Evolutionary conservation across 2,113 vertebrate genomes (phyloP).

Genomic region (Indri indri): DNA sequence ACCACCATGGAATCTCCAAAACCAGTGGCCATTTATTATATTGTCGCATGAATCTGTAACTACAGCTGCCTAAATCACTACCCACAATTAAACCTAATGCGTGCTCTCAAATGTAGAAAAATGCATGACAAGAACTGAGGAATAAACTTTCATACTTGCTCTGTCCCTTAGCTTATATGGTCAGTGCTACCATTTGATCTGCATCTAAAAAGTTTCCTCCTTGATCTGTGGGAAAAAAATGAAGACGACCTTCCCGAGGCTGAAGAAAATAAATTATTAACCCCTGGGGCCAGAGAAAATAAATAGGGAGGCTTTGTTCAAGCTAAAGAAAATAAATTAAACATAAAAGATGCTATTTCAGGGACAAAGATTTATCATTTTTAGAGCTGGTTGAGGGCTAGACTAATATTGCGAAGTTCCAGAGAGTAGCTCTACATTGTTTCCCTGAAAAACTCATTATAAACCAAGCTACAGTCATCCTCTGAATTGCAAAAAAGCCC

Average conservation of each 20-base stretch:
- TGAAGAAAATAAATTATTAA: slow-evolving; percentile 83
- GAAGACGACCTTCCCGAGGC: slow-evolving; percentile 79
- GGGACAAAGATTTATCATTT: slow-evolving; percentile 83
- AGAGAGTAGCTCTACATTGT: slow-evolving; percentile 51
- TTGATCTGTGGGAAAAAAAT: slow-evolving; percentile 81
- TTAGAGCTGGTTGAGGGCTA: slow-evolving; percentile 60
- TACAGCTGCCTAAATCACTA: not conserved
- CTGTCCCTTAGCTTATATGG: not conserved
- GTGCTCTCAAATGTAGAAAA: not conserved
- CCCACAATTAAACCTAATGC: slow-evolving; percentile 3
- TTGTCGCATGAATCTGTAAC: not conserved
- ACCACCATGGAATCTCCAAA: not conserved
- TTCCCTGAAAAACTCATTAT: slow-evolving; percentile 74
- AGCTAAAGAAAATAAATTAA: slow-evolving; percentile 85
- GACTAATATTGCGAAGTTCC: slow-evolving; percentile 65
- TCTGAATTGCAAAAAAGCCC: slow-evolving; percentile 65
- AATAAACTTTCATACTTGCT: not conserved
- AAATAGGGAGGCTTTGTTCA: slow-evolving; percentile 78
- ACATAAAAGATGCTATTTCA: slow-evolving; percentile 82
- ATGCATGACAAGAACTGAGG: not conserved
- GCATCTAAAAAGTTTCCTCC: slow-evolving; percentile 65
- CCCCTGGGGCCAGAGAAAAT: slow-evolving; percentile 73
- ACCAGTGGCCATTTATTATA: not conserved
- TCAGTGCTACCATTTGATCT: slow-evolving; percentile 40
- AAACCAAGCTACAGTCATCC: slow-evolving; percentile 48